Evolutionary conservation across 2,888 invertebrate species (phyloP).

Genomic region (Chaitophorus viminalis): DNA sequence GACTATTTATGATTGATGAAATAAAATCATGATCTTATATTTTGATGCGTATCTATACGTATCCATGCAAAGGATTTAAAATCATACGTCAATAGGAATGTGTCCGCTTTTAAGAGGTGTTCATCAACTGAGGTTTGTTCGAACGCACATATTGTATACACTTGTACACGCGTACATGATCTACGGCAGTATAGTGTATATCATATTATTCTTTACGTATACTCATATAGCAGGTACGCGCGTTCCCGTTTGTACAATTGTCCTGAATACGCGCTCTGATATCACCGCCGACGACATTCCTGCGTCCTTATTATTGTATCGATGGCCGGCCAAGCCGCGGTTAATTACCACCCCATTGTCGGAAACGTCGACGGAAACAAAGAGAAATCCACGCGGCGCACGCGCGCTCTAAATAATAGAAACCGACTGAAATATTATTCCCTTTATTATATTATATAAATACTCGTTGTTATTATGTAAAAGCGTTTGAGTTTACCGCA

Average conservation of each 20-base stretch:
- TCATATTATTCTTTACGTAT: too few relatives aligned
- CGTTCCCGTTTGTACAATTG: neutral
- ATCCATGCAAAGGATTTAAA: too few relatives aligned
- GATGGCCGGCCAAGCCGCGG: neutral
- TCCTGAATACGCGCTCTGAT: neutral
- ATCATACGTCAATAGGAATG: too few relatives aligned
- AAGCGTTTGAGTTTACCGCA: neutral
- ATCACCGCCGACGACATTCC: neutral
- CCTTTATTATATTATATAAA: neutral
- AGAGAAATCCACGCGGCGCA: neutral
- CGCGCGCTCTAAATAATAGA: neutral
- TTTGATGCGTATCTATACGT: too few relatives aligned
- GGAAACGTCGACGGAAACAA: neutral
- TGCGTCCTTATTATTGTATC: neutral
- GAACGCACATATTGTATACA: too few relatives aligned
- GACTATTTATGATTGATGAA: too few relatives aligned
- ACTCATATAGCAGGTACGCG: too few relatives aligned
- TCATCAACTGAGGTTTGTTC: too few relatives aligned
- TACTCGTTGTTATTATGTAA: neutral
- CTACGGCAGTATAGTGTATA: too few relatives aligned
- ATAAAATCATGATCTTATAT: too few relatives aligned
- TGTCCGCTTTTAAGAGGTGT: too few relatives aligned
- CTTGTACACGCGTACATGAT: too few relatives aligned
- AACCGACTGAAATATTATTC: neutral
- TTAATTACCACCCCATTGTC: slow-evolving; percentile 39